phyloP scores from a whole-genome alignment of 2,888 invertebrate species.

The Sinohyriopsis cumingii region DNA sequence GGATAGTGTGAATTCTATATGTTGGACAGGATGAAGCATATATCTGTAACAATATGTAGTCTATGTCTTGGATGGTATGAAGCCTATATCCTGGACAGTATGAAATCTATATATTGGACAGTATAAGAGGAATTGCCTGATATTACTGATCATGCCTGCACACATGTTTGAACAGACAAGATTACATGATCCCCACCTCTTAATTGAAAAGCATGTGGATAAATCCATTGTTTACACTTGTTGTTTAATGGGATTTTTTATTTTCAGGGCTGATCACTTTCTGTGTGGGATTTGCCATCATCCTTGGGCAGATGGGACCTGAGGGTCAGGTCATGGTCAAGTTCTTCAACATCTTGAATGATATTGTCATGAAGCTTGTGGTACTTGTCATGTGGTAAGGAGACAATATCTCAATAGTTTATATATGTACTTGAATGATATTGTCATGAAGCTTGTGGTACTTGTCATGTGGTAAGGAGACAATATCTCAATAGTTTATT shows the following conservation, averaged over 20 bases:
- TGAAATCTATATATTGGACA: neutral
- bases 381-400: slow-evolving; percentile 78
- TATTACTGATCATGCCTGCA: neutral
- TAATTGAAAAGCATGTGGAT: neutral
- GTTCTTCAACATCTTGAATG: slow-evolving; percentile 77
- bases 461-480: slow-evolving; percentile 77
- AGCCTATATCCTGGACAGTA: too few species aligned
- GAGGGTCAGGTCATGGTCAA: slow-evolving; percentile 76
- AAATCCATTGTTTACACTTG: too few species aligned
- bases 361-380: slow-evolving; percentile 78
- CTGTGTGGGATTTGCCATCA: slow-evolving; percentile 77
- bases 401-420: too few species aligned
- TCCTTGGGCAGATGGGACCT: slow-evolving; percentile 76
- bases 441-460: slow-evolving; percentile 77
- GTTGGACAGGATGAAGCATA: too few species aligned
- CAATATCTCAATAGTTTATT: too few species aligned
- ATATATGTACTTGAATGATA: slow-evolving; percentile 78
- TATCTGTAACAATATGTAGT: too few species aligned
- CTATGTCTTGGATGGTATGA: too few species aligned
- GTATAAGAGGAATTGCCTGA: neutral
- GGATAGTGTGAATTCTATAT: too few species aligned
- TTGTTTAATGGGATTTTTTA: slow-evolving; percentile 36
- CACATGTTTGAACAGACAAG: neutral
- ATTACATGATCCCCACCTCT: neutral
- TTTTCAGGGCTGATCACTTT: slow-evolving; percentile 76